Evolutionary conservation across 2,797 vertebrate genomes (phyloP).

Genomic region (Botia almorhae): DNA sequence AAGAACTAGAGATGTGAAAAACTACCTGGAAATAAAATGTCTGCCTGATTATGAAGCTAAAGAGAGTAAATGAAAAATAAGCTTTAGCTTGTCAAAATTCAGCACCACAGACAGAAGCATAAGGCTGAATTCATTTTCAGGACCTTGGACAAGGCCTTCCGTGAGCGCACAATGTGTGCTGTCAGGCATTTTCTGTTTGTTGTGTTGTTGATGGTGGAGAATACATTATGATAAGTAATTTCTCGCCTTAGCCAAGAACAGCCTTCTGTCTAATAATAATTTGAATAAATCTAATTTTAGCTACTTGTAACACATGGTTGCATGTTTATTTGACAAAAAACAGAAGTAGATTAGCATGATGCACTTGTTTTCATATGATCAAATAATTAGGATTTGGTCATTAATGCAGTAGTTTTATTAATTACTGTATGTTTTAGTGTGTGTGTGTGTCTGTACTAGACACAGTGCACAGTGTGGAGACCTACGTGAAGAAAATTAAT

Average conservation of each 20-base stretch:
- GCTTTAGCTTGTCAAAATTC: background rate
- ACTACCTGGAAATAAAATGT: background rate
- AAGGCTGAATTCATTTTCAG: constrained; percentile 3
- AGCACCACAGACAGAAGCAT: background rate
- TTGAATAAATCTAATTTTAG: background rate
- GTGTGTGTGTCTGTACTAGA: background rate
- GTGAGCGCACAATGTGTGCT: background rate
- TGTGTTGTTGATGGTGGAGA: background rate
- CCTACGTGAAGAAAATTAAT: constrained; percentile 18
- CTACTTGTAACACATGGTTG: background rate
- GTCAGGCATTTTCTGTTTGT: background rate
- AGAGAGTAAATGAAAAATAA: background rate
- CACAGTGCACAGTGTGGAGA: constrained; percentile 32
- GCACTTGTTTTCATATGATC: background rate
- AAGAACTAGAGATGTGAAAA: background rate
- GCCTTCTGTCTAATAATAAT: background rate
- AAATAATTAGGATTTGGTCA: background rate
- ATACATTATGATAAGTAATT: background rate
- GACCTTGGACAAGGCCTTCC: constrained; percentile 24
- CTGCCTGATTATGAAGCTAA: background rate
- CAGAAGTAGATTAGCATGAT: background rate
- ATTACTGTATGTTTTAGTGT: background rate
- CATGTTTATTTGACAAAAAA: background rate
- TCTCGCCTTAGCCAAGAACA: background rate
- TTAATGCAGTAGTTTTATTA: background rate